Conservation (phyloP, 2,113 vertebrate genomes). For the Hemibagrus wyckioides region DNA sequence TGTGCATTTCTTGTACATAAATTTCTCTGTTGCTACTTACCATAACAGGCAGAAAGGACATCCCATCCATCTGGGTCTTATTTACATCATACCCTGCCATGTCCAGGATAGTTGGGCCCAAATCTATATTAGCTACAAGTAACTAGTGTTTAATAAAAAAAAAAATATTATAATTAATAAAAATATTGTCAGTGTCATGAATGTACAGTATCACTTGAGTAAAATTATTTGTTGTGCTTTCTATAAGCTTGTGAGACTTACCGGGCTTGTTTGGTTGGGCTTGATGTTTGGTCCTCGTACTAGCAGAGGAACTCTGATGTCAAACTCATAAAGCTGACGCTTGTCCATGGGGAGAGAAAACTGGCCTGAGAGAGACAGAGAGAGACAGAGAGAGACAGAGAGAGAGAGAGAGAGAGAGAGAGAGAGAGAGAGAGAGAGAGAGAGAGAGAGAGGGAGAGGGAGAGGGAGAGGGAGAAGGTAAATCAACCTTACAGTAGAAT, state of each 20-base stretch:
- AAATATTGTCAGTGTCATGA: background rate
- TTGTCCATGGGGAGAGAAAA: constrained; percentile 97
- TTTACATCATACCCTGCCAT: constrained; percentile 86
- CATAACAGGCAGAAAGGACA: constrained; percentile 87
- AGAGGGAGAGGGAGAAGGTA: background rate
- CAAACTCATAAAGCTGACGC: constrained; percentile 96
- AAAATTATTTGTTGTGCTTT: background rate
- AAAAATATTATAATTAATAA: background rate
- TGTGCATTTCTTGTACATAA: background rate
- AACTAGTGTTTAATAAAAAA: constrained; percentile 66
- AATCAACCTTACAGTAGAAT: constrained; percentile 37
- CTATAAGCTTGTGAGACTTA: constrained; percentile 4
- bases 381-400: too few relatives aligned
- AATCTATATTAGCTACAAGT: constrained; percentile 91
- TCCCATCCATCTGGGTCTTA: constrained; percentile 94
- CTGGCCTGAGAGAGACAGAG: constrained; percentile 77
- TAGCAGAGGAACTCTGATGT: constrained; percentile 93
- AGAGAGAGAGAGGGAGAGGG: background rate
- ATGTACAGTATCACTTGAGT: background rate
- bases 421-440: constrained; percentile 75
- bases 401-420: background rate
- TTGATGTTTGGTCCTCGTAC: constrained; percentile 93
- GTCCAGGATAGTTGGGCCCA: constrained; percentile 95
- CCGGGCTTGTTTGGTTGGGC: constrained; percentile 77
- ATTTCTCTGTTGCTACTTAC: constrained; percentile 66